Evolutionary conservation across 2,888 invertebrate genomes (phyloP), one percentile per base, ranked within the genome.

Genomic region (Cancer borealis): DNA sequence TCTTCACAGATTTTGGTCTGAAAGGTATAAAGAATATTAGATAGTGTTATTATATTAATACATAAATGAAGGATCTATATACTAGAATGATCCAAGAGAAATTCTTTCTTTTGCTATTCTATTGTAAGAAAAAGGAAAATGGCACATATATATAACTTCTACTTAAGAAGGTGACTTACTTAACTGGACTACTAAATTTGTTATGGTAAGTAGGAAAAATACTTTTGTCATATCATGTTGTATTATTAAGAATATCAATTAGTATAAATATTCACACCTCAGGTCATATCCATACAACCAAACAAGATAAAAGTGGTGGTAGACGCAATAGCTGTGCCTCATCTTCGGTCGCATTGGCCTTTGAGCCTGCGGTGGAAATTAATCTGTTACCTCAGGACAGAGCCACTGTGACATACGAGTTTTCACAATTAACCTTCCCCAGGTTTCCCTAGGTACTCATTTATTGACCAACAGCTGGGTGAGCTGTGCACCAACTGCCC

Each of bases 1-100:
- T 96, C 95, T 39, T 96, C 95, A 94, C 95, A 95, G 21, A 96
- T 84, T 90, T 93, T 95, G 39, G 21, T 92, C 96, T 96, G 95
- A 10, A 93, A 94, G 39, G 10, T 3, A 84, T 84, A 5, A 84
- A 14, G 8, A 39, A 39, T 0, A 5, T 84, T 14, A 84, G 17
- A 12, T 10, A 14, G 5, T n/a, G 0, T 10, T 73, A 26, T 73
- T 73, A n/a, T 73, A 6, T n/a, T 73, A 73, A 6, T 26, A 73
- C n/a, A 73, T 26, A 26, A n/a, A 73, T 26, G n/a, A 73, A 73
- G 26, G 8, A 10, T 73, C 26, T 26, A 73, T n/a, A 73, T 26
- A 21, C 21, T 60, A 60, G 60, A 49, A 12, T 49, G 12, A 49
- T 10, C 12, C 10, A 49, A 4, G 6, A 66, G 4, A n/a, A 73